phyloP scores from a whole-genome alignment of 2,888 invertebrate species.

The Mimumesa dahlbomi region DNA sequence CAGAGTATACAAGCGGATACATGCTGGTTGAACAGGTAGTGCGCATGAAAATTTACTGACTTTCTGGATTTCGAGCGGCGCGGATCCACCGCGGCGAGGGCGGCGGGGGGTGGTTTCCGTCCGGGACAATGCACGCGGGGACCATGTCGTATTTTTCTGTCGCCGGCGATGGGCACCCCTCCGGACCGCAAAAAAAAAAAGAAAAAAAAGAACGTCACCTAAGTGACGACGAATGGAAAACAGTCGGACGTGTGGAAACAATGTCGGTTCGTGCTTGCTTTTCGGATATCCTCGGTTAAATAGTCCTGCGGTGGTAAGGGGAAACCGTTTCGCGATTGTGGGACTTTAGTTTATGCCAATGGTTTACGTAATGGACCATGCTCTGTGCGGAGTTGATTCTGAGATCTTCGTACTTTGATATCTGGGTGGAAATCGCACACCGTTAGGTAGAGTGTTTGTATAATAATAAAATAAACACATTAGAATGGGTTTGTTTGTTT shows the following conservation, averaged over 20 bases:
- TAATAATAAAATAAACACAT: too few relatives aligned
- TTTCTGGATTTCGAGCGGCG: slow-evolving; percentile 65
- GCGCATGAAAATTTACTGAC: slow-evolving; percentile 73
- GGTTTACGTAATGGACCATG: slow-evolving; percentile 30
- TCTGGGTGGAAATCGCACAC: too few relatives aligned
- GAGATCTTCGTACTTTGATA: too few relatives aligned
- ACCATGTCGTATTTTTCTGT: slow-evolving; percentile 20
- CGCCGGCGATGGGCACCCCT: slow-evolving; percentile 9
- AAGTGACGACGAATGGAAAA: slow-evolving; percentile 29
- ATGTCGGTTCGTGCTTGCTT: slow-evolving; percentile 4
- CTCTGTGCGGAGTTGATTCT: too few relatives aligned
- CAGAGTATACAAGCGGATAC: slow-evolving; percentile 66
- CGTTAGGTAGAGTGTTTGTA: too few relatives aligned
- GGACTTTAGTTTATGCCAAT: slow-evolving; percentile 35
- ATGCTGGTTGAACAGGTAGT: slow-evolving; percentile 69
- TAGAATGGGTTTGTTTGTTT: too few relatives aligned
- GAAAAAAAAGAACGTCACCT: too few relatives aligned
- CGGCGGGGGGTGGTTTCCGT: slow-evolving; percentile 6
- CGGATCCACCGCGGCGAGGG: slow-evolving; percentile 5
- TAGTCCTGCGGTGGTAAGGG: background rate
- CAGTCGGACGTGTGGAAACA: slow-evolving; percentile 25
- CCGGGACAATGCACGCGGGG: slow-evolving; percentile 24
- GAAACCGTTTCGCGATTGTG: slow-evolving; percentile 19
- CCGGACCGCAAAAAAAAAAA: slow-evolving; percentile 13
- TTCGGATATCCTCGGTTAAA: slow-evolving; percentile 28